Evolutionary conservation across 2,888 invertebrate species (phyloP), one percentile per base, ranked within the genome.

Genomic region (Anthophora plumipes): DNA sequence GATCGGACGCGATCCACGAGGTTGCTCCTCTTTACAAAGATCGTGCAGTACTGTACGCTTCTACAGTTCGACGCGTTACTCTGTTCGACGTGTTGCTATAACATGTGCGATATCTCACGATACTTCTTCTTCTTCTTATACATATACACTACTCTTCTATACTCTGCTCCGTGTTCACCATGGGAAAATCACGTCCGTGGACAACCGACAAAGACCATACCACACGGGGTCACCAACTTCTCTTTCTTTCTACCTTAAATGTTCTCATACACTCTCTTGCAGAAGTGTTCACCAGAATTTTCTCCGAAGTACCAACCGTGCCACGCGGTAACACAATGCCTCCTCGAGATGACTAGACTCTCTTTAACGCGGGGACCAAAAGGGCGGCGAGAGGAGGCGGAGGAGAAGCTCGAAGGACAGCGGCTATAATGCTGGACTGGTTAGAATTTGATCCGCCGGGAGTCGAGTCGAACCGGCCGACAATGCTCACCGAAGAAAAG

Each of bases 401-500:
- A 85, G 88, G 89, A 87, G 88, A 85, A 37, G 83, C 85, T 66
- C 87, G 91, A 92, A 92, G 92, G 92, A 92, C 93, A 92, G 86
- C 91, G 85, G 90, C 92, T 92, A 91, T 91, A 92, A 92, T 91
- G 90, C 90, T 87, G 90, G 89, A 92, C 92, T 92, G 92, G 92
- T 92, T 93, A 92, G 92, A 93, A 93, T 93, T 92, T 92, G 92
- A 93, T 93, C 91, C 91, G 90, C 88, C 90, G 90, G 88, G 90
- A 92, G 91, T 90, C 91, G 90, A 92, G 89, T 87, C 89, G 87
- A 90, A 90, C 90, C 88, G 84, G 84, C 88, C 88, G 89, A 91
- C 91, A 91, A 91, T 91, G 89, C 88, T 88, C 86, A 80, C 80
- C 79, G 86, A 88, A 88, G 85, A 88, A 88, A 89, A 88, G 85